phyloP scores from a whole-genome alignment of 2,797 vertebrate genomes.

The Limnodromus scolopaceus region DNA sequence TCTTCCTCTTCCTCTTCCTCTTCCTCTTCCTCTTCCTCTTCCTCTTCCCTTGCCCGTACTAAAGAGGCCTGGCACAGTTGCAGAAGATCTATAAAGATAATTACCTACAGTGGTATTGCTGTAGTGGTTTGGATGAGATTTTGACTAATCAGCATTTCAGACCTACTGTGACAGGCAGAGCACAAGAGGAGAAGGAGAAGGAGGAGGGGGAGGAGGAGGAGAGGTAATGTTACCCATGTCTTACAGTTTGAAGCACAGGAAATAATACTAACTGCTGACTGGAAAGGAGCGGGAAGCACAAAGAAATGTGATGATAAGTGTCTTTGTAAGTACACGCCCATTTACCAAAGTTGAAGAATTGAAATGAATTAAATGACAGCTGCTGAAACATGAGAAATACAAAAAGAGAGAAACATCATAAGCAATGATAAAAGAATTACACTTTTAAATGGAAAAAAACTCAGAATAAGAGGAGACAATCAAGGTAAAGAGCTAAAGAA shows the following conservation, averaged over 20 bases:
- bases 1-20: rapidly evolving
- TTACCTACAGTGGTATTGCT: background rate
- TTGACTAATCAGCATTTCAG: background rate
- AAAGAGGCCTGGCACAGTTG: background rate
- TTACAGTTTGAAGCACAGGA: background rate
- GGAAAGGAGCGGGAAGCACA: background rate
- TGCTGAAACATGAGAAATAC: background rate
- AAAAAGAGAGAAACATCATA: background rate
- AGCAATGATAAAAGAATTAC: background rate
- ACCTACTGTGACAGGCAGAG: background rate
- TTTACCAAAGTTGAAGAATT: background rate
- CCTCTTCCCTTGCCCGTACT: background rate
- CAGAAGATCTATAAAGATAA: background rate
- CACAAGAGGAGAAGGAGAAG: background rate
- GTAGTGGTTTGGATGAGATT: background rate
- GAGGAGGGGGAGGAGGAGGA: background rate
- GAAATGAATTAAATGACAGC: background rate
- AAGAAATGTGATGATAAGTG: background rate
- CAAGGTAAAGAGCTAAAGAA: background rate
- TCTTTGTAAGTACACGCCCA: background rate
- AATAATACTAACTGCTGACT: background rate
- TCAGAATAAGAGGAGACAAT: background rate
- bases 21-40: too few relatives aligned
- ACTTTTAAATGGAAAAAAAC: background rate
- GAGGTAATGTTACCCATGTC: background rate